phyloP scores from a whole-genome alignment of 2,888 invertebrate genomes.

The Melikaiella ostensackeni region DNA sequence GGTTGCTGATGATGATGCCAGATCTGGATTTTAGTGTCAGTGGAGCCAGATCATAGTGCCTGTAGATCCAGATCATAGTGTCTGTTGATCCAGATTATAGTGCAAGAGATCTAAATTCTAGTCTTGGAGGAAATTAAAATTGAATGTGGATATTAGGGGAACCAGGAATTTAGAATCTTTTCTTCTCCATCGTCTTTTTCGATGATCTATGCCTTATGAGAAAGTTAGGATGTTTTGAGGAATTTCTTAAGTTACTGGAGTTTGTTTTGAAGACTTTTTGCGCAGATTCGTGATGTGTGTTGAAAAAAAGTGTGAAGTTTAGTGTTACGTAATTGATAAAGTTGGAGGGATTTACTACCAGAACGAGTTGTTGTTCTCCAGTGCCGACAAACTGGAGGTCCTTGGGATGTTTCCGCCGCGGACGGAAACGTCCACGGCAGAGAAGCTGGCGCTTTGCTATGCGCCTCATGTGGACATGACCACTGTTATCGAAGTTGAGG shows the following conservation, averaged over 20 bases:
- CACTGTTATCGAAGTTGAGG: slow-evolving; percentile 88
- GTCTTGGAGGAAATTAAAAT: neutral
- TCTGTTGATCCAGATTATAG: slow-evolving; percentile 4
- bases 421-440: slow-evolving; percentile 75
- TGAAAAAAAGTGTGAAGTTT: slow-evolving; percentile 35
- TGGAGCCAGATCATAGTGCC: neutral
- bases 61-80: neutral
- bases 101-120: neutral
- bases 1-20: neutral
- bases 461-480: slow-evolving; percentile 86
- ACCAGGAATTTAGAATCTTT: neutral
- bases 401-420: slow-evolving; percentile 76
- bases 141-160: neutral
- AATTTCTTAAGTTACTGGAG: neutral
- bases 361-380: slow-evolving; percentile 16
- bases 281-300: slow-evolving; percentile 23
- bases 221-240: neutral
- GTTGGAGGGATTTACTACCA: slow-evolving; percentile 51
- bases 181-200: neutral
- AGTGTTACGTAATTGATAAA: slow-evolving; percentile 45
- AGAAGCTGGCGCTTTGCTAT: slow-evolving; percentile 81
- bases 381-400: slow-evolving; percentile 72
- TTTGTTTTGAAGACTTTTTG: slow-evolving; percentile 6
- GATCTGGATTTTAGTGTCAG: neutral
- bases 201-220: neutral